These are phyloP conservation scores for Smittia aterrima DNA, from an alignment of 2,888 invertebrate species.

Conservation along the genomic window DNA sequence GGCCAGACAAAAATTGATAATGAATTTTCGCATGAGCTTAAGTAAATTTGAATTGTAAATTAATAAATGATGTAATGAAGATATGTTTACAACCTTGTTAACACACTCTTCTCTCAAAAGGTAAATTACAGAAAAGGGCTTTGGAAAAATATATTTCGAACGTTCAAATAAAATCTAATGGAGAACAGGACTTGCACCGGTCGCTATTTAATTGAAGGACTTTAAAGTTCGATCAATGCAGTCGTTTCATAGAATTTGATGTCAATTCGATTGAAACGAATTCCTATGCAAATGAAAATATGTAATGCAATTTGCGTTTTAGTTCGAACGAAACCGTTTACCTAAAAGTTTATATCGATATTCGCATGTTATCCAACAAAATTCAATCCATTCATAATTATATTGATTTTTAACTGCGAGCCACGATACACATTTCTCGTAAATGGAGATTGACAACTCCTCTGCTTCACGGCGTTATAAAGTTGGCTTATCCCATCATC, in stretches of 20 bases:
- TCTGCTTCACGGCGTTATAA: too few species aligned
- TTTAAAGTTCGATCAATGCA: constrained; percentile 8
- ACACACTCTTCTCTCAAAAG: too few species aligned
- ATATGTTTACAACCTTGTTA: constrained; percentile 28
- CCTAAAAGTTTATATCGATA: too few species aligned
- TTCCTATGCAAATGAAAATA: not conserved
- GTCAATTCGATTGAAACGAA: not conserved
- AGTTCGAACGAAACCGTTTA: not conserved
- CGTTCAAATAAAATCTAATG: constrained; percentile 35
- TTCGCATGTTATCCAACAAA: not conserved
- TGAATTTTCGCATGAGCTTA: too few species aligned
- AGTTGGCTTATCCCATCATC: too few species aligned
- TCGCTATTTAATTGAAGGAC: constrained; percentile 13
- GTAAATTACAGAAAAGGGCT: not conserved
- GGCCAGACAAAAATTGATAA: too few species aligned
- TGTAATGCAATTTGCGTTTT: not conserved
- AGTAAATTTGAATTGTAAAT: too few species aligned
- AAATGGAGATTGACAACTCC: too few species aligned
- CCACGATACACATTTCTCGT: too few species aligned
- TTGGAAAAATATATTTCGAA: not conserved
- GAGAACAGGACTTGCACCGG: too few species aligned
- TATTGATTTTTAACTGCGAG: too few species aligned
- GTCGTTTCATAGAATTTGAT: not conserved
- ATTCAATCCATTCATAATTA: constrained; percentile 30
- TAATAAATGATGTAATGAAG: too few species aligned